Conservation (phyloP, 2,113 vertebrate species). For the Oenanthe oenanthe region DNA sequence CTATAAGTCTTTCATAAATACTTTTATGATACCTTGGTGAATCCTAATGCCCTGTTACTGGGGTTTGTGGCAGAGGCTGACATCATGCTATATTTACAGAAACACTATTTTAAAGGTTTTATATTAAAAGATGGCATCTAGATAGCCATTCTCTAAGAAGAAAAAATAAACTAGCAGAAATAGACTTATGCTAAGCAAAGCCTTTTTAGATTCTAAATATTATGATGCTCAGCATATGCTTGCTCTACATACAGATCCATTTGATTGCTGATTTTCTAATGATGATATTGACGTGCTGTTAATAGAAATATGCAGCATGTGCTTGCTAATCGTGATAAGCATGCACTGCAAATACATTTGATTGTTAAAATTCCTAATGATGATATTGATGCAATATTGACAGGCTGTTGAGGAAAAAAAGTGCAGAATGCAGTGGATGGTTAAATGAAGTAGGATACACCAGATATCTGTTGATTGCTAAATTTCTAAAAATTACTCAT, state of each 20-base stretch:
- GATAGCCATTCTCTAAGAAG: background rate
- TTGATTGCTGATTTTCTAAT: conserved; percentile 35
- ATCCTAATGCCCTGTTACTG: background rate
- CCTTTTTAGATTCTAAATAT: conserved; percentile 5
- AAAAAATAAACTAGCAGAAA: background rate
- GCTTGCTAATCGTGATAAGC: conserved; percentile 24
- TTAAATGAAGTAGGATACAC: background rate
- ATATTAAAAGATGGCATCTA: background rate
- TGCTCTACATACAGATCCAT: background rate
- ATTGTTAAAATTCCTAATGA: conserved; percentile 59
- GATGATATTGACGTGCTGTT: conserved; percentile 1
- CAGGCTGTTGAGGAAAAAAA: conserved; percentile 13
- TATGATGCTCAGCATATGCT: conserved; percentile 10
- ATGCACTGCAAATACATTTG: background rate
- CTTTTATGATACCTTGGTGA: background rate
- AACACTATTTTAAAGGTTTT: background rate
- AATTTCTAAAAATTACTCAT: background rate
- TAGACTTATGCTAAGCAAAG: background rate
- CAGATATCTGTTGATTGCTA: background rate
- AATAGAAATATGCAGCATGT: conserved; percentile 44
- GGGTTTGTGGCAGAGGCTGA: background rate
- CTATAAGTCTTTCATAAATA: background rate
- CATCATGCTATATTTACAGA: background rate
- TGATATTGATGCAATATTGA: conserved; percentile 23
- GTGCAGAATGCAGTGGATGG: background rate